Percentiles rank a stretch among this genome's conserved stretches.
Evolutionary conservation across 2,888 invertebrate genomes (phyloP).

Genomic region (Drosophila neotestacea): DNA sequence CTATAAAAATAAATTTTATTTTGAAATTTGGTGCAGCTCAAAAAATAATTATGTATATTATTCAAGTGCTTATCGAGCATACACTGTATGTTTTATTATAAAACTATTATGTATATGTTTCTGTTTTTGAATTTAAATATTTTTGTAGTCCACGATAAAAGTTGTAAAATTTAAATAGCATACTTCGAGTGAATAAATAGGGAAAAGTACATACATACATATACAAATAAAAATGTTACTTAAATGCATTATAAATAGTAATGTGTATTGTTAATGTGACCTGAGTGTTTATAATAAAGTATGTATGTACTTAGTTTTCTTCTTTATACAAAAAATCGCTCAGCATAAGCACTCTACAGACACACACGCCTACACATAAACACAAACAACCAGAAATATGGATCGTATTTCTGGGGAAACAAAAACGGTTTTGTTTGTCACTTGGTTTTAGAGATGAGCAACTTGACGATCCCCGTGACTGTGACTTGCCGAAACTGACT

Average conservation of each 20-base stretch:
- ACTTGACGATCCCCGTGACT: conserved; percentile 3
- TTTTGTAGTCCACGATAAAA: background rate
- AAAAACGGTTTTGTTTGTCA: conserved; percentile 7
- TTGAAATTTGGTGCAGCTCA: too few species aligned
- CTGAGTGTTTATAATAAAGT: too few species aligned
- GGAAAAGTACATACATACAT: background rate
- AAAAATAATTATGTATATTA: background rate
- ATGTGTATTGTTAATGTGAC: background rate
- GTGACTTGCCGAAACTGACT: background rate
- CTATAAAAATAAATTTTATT: background rate
- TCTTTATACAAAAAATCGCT: background rate
- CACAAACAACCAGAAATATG: background rate
- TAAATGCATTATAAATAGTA: background rate
- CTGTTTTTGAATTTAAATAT: background rate
- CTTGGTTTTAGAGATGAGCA: conserved; percentile 19
- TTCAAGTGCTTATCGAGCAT: background rate
- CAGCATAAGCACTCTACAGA: background rate
- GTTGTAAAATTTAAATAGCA: conserved; percentile 4
- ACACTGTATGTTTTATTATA: background rate
- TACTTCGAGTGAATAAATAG: conserved; percentile 13
- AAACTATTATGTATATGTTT: background rate
- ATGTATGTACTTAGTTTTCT: background rate
- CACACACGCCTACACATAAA: background rate
- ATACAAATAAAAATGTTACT: background rate
- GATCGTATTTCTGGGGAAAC: conserved; percentile 23